Base-by-base conservation (phyloP, 2,888 invertebrate genomes). In the Drepana falcataria region DNA sequence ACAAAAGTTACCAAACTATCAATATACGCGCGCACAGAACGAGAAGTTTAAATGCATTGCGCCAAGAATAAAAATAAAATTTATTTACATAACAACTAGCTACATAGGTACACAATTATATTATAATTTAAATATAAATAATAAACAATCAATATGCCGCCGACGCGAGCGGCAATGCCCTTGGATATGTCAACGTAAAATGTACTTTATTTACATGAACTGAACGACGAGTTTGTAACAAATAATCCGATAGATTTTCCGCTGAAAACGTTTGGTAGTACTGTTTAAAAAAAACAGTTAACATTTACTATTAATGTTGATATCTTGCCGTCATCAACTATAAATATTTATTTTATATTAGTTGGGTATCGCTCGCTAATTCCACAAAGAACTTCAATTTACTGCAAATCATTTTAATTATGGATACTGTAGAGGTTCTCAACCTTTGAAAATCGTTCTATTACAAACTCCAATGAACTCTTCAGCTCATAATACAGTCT, bases 181-280 rank as follows among this genome's bases (percentile, higher is more conserved):
- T 63, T 66, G 75, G 81, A 83, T 80, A 81, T 82, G 83, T 79
- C 71, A 69, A 79, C 73, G 68, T 69, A 74, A 77, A 78, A 68
- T 68, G 64, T 69, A 74, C 67, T 75, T 40, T 86, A 85, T 86
- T 78, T 87, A 87, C 84, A 87, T 75, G 76, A 77, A 71, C 70
- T 73, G 73, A 67, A 71, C 58, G 71, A 73, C 76, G 76, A 79
- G 80, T 81, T 80, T 79, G 74, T 79, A 82, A 83, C 80, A 75
- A 76, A 69, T 69, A 66, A 66, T 56, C 53, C 59, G 56, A 68
- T 59, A 77, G 78, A 78, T 77, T 74, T 75, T 74, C 68, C 66
- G 55, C 55, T 64, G 66, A 57, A 59, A 61, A 68, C 64, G 58
- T 59, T 61, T 60, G 58, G 59, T 63, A 63, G 65, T 68, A 69